Evolutionary conservation across 92 coral and sea anemone species (phyloP).

Genomic region (Porites rus): DNA sequence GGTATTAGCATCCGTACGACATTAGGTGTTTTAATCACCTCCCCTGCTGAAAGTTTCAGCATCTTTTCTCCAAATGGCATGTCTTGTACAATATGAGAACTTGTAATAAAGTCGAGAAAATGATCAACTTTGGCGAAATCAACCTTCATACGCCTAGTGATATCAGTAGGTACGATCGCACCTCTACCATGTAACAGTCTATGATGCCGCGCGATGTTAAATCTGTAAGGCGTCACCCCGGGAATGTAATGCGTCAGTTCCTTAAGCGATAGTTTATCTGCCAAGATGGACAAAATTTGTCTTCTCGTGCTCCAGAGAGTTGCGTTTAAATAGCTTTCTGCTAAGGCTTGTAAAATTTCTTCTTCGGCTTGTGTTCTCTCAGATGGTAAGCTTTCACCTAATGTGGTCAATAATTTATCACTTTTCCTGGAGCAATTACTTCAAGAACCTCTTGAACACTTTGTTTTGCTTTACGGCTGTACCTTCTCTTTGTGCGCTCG

Average conservation of each 20-base stretch:
- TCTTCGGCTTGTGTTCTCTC: neutral
- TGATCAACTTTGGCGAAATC: constrained; percentile 40
- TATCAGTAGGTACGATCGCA: constrained; percentile 12
- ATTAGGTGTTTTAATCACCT: constrained; percentile 62
- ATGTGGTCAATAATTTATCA: constrained; percentile 18
- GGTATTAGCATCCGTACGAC: constrained; percentile 57
- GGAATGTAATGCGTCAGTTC: constrained; percentile 44
- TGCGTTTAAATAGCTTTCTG: constrained; percentile 36
- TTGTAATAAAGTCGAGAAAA: constrained; percentile 64
- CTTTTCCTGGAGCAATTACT: constrained; percentile 64
- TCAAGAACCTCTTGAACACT: constrained; percentile 58
- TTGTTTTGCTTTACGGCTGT: constrained; percentile 63
- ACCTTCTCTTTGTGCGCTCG: constrained; percentile 61
- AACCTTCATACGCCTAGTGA: constrained; percentile 52
- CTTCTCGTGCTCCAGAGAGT: constrained; percentile 46
- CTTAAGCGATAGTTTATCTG: constrained; percentile 27
- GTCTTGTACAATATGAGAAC: constrained; percentile 64
- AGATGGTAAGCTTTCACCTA: neutral
- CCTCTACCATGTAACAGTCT: constrained; percentile 39
- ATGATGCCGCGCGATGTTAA: constrained; percentile 51
- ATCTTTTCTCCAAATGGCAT: constrained; percentile 66
- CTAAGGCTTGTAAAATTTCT: constrained; percentile 39
- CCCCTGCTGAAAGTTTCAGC: constrained; percentile 54
- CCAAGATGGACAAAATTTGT: constrained; percentile 28
- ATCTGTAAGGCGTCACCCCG: constrained; percentile 33